Base-by-base conservation (phyloP, 2,113 vertebrate species). In the Corythoichthys intestinalis region DNA sequence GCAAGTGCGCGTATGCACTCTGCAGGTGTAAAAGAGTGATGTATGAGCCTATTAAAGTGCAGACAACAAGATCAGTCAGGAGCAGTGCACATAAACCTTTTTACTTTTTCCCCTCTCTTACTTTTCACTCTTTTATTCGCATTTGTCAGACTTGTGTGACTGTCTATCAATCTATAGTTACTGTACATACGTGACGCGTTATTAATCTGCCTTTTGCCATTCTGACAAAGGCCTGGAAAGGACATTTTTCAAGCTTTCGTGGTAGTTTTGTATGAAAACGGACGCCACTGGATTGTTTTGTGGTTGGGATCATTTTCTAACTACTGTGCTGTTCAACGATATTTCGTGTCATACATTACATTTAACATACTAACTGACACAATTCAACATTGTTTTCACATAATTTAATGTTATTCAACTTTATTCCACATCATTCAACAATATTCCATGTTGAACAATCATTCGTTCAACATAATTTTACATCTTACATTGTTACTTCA, bases 21-120 rank as follows among this genome's bases (percentile, higher is more conserved):
- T 15, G 56, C 56, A 58, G 34, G 56, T 57, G n/a, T 35, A 35
- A 54, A 28, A 75, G 53, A 0, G 67, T 86, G 86, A 88, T 85
- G 65, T 64, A 88, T 67, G 80, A 85, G 1, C 58, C 81, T 64
- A 85, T 88, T 85, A 85, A 64, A 54, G 46, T 37, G 68, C 70
- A 72, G 83, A 86, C 83, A 85, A 69, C 64, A 28, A 80, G 77
- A 83, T 86, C 82, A 56, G 73, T 86, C 86, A 85, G 67, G 67
- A 38, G 73, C 28, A 50, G 59, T 4, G 37, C 79, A 54, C 35
- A 6, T 20, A 20, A 41, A 54, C 41, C 53, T 12, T 28, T 35
- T 64, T 35, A 37, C 54, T 17, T 63, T 69, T 58, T 37, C 2
- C 56, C 3, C 56, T 37, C 56, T 44, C 56, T 38, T 14, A 50